Evolutionary conservation across 2,888 invertebrate genomes (phyloP).

Genomic region (Micoletzkya japonica): DNA sequence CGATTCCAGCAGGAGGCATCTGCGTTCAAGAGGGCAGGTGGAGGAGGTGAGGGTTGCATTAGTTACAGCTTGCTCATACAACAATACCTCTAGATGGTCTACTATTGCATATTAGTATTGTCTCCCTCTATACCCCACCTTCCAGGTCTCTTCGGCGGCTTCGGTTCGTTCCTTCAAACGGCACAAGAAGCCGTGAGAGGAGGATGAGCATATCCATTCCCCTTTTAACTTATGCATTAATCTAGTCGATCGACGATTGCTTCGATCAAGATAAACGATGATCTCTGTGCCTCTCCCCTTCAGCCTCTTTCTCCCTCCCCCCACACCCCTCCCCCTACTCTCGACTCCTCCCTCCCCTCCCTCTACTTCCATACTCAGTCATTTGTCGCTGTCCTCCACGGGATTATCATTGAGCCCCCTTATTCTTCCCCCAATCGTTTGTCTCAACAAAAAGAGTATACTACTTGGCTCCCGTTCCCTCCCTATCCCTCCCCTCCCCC

Average conservation of each 20-base stretch:
- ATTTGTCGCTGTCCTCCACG: no score
- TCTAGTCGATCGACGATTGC: not conserved
- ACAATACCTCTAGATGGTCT: no score
- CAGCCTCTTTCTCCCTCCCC: not conserved
- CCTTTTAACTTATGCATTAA: no score
- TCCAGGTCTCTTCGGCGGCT: slow-evolving; percentile 37
- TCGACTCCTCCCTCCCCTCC: not conserved
- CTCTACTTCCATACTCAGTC: no score
- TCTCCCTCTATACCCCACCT: not conserved
- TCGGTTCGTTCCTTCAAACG: slow-evolving; percentile 43
- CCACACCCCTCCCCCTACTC: not conserved
- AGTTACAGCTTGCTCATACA: no score
- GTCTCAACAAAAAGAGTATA: not conserved
- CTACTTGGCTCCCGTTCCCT: not conserved
- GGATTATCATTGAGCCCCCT: not conserved
- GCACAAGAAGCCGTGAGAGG: slow-evolving; percentile 29
- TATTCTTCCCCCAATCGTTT: not conserved
- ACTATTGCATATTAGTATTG: no score
- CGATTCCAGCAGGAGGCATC: slow-evolving; percentile 61
- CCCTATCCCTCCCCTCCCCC: slow-evolving; percentile 9
- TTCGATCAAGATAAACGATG: not conserved
- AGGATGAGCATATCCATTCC: slow-evolving; percentile 5
- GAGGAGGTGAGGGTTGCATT: slow-evolving; percentile 41
- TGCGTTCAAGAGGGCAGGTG: slow-evolving; percentile 53
- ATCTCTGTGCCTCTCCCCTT: slow-evolving; percentile 1